Conservation (phyloP, 2,797 vertebrate genomes). For the Remorina albescens region DNA sequence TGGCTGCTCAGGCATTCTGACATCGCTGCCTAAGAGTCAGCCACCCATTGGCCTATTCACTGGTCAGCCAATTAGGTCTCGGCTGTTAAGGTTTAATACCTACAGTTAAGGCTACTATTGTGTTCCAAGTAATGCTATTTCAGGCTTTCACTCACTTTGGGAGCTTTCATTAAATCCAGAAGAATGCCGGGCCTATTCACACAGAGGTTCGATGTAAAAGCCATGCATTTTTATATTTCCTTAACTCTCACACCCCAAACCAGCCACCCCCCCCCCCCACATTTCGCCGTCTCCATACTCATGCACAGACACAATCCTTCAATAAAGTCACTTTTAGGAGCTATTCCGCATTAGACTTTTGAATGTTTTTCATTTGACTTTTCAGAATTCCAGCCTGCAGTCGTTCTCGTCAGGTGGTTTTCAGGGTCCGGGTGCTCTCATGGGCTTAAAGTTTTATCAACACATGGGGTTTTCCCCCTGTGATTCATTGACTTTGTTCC, state of each 20-base stretch:
- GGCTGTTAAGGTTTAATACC: slow-evolving; percentile 85
- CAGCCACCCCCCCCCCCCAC: slow-evolving; percentile 6
- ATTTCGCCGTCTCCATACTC: slow-evolving; percentile 52
- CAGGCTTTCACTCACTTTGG: slow-evolving; percentile 80
- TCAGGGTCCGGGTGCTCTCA: slow-evolving; percentile 60
- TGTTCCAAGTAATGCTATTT: slow-evolving; percentile 81
- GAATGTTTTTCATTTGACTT: slow-evolving; percentile 47
- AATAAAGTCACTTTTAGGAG: slow-evolving; percentile 69
- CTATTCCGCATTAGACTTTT: slow-evolving; percentile 55
- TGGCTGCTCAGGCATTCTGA: slow-evolving; percentile 72
- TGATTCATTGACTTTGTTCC: slow-evolving; percentile 48
- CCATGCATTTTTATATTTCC: slow-evolving; percentile 70
- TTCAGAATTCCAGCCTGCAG: slow-evolving; percentile 27
- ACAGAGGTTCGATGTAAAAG: slow-evolving; percentile 72
- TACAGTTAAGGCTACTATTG: slow-evolving; percentile 84
- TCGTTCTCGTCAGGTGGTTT: slow-evolving; percentile 40
- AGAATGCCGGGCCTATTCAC: slow-evolving; percentile 83
- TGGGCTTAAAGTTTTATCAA: slow-evolving; percentile 47
- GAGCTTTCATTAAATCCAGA: slow-evolving; percentile 84
- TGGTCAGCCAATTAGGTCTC: slow-evolving; percentile 81
- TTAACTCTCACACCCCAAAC: slow-evolving; percentile 56
- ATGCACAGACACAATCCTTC: slow-evolving; percentile 70
- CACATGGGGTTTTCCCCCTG: slow-evolving; percentile 44
- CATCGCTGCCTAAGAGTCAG: slow-evolving; percentile 69
- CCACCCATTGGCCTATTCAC: slow-evolving; percentile 77